Conservation (phyloP, 2,797 vertebrate species). For the Chelonia mydas region DNA sequence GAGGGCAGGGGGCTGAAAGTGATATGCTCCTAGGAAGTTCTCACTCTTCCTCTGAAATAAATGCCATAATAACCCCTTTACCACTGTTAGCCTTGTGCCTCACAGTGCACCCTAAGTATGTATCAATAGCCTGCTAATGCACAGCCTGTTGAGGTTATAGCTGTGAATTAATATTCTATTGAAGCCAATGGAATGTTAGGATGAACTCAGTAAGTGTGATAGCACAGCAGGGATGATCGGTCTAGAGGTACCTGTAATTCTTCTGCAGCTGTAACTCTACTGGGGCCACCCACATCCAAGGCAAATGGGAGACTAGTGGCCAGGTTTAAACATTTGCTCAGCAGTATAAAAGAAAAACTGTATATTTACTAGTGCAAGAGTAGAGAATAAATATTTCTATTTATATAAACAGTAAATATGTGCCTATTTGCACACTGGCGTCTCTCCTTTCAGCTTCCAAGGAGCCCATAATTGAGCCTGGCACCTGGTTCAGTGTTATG, state of each 20-base stretch:
- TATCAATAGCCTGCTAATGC: slow-evolving; percentile 14
- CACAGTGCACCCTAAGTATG: neutral
- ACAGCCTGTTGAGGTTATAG: neutral
- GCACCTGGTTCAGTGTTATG: slow-evolving; percentile 47
- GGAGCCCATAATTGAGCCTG: neutral
- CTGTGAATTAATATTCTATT: neutral
- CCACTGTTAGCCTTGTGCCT: neutral
- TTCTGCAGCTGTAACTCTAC: neutral
- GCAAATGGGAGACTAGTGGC: neutral
- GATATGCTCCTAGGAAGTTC: slow-evolving; percentile 19
- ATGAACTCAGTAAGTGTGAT: neutral
- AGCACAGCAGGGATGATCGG: neutral
- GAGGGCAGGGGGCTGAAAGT: slow-evolving; percentile 31
- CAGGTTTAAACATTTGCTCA: slow-evolving; percentile 22
- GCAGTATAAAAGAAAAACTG: neutral
- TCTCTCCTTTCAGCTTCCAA: slow-evolving; percentile 30
- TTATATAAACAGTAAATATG: neutral
- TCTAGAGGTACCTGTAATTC: neutral
- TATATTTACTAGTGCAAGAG: neutral
- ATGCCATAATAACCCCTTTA: neutral
- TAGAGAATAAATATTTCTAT: neutral
- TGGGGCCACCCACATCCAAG: neutral
- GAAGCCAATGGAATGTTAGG: slow-evolving; percentile 6
- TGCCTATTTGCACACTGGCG: slow-evolving; percentile 7
- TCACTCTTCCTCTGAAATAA: slow-evolving; percentile 67